phyloP scores from a whole-genome alignment of 2,113 vertebrate species.

The Neolamprologus ventralis region DNA sequence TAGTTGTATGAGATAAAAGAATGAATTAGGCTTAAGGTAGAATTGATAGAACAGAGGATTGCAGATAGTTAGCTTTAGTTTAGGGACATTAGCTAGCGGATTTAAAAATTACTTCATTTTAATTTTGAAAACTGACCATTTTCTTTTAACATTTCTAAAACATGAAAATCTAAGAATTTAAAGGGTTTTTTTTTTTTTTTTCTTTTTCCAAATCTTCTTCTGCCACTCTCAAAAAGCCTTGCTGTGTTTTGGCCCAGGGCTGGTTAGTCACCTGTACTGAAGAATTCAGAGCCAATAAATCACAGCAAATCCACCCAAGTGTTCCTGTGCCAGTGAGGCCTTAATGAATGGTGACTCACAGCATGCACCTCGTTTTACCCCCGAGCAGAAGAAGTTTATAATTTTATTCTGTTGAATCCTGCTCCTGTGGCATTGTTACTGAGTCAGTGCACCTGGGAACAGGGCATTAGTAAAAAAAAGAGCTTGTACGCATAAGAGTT shows the following conservation, averaged over 20 bases:
- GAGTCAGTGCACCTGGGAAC: background rate
- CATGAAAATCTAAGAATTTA: background rate
- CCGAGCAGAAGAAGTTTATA: background rate
- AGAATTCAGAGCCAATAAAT: background rate
- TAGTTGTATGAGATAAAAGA: background rate
- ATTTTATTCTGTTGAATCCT: background rate
- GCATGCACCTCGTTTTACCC: background rate
- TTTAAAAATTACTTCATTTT: background rate
- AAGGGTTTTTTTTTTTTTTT: accelerated
- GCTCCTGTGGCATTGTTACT: background rate
- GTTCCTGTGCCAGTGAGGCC: background rate
- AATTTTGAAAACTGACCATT: background rate
- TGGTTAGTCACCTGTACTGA: background rate
- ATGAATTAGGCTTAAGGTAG: background rate
- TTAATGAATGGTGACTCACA: background rate
- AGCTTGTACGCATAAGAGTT: background rate
- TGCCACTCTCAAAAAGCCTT: background rate
- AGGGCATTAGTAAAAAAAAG: background rate
- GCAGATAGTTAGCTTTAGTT: background rate
- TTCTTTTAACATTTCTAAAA: background rate
- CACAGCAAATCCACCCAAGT: background rate
- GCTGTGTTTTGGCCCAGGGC: background rate
- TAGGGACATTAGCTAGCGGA: background rate
- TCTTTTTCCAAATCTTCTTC: background rate
- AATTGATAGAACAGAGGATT: background rate